Base-by-base conservation (phyloP, 2,113 vertebrate species). In the Pardalotus punctatus region DNA sequence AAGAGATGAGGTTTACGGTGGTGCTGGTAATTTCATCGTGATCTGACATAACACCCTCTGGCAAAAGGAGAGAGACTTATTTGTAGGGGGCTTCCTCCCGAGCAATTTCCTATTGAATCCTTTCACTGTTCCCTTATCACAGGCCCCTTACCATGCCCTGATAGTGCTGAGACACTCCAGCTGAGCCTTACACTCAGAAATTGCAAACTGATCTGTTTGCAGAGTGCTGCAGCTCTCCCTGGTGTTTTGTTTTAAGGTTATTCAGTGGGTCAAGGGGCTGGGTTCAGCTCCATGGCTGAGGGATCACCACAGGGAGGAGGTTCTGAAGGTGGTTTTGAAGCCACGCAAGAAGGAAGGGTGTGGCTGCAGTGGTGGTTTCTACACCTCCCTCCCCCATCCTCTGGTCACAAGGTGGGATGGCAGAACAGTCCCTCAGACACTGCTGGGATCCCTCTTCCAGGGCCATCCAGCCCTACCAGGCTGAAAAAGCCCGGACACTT, bases 201-300 rank as follows among this genome's bases (percentile, higher is more conserved):
- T 1, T 11, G n/a, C 25, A 10, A 19, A 11, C 5, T 5, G 28
- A 2, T 42, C 29, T 23, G 8, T 47, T 38, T n/a, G 21, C 36
- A 40, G 23, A 9, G 29, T 2, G 36, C 16, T 17, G 31, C 10
- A 40, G 64, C 28, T 29, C 23, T 69, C 19, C 12, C n/a, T 13
- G 40, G 4, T 3, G 31, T 22, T 67, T 18, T 38, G 43, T 21
- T 15, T 29, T 8, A 4, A 11, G 12, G 20, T 27, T 24, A 2
- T 2, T 9, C 9, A 7, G 40, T 4, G 35, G 5, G 10, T 0
- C 3, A 5, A 2, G 1, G 0, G 4, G 27, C 54, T 40, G 64
- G 24, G 27, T 20, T 51, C 64, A 28, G 47, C 33, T 35, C 66
- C 54, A 2, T 2, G 38, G 48, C 47, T 5, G 12, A 40, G 65